phyloP scores from a whole-genome alignment of 2,888 invertebrate species.

The Timandra comae region DNA sequence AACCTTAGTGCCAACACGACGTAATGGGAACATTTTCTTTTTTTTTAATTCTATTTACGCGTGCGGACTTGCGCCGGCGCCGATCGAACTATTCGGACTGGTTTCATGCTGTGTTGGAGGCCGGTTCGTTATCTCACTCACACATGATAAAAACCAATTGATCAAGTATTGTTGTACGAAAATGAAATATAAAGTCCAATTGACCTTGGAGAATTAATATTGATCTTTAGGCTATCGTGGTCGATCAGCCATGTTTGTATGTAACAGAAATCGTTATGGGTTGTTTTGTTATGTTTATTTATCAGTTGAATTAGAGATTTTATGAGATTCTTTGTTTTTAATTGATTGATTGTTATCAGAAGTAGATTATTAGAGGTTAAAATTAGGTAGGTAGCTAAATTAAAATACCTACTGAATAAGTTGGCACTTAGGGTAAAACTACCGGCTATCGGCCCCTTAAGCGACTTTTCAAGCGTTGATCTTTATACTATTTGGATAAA shows the following conservation, averaged over 20 bases:
- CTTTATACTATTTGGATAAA: no score
- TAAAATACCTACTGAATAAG: not conserved
- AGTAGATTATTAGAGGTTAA: no score
- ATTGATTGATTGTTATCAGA: no score
- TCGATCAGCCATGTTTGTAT: no score
- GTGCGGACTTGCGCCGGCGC: conserved; percentile 38
- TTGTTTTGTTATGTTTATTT: no score
- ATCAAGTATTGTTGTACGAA: conserved; percentile 10
- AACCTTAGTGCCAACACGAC: conserved; percentile 68
- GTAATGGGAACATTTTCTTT: conserved; percentile 58
- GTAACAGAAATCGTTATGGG: no score
- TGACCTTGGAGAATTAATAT: no score
- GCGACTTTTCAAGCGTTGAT: no score
- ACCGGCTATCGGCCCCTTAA: not conserved
- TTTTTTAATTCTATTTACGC: conserved; percentile 40
- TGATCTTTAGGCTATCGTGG: no score
- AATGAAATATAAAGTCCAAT: no score
- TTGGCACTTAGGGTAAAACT: not conserved
- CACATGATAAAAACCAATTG: conserved; percentile 44
- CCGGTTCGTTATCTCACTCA: conserved; percentile 56
- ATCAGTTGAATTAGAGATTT: no score
- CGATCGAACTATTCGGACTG: conserved; percentile 43
- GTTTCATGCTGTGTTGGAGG: conserved; percentile 19
- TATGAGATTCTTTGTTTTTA: no score
- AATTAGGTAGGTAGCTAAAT: not conserved